A percentile compares a stretch with the other conserved stretches of the same genome.
Evolutionary conservation across 2,797 vertebrate species (phyloP).

Genomic region (Onychomys leucogaster): DNA sequence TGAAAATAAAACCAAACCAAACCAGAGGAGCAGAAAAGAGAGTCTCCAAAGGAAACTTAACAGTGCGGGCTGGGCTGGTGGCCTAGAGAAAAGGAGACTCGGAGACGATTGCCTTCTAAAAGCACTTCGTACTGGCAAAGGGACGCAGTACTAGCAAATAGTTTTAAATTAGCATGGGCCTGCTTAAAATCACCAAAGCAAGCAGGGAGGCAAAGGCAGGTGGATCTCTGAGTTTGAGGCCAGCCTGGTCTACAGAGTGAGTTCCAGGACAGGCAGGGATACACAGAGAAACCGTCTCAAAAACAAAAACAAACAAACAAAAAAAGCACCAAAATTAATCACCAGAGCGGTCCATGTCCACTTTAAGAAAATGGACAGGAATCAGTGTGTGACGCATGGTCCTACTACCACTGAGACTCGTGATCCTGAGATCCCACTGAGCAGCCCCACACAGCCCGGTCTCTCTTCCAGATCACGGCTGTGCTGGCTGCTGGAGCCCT

Average conservation of each 20-base stretch:
- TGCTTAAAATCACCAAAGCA: slow-evolving; percentile 45
- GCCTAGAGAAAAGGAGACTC: neutral
- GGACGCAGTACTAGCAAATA: neutral
- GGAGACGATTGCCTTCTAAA: neutral
- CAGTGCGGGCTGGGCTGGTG: neutral
- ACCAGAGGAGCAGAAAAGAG: neutral
- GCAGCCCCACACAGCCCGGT: neutral
- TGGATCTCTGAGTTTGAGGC: neutral
- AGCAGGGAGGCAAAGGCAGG: neutral
- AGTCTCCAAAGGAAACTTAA: neutral
- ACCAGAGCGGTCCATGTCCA: neutral
- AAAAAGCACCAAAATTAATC: neutral
- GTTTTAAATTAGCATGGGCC: neutral
- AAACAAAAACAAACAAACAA: too few relatives aligned
- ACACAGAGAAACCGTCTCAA: neutral
- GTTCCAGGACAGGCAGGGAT: neutral
- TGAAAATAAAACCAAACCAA: neutral
- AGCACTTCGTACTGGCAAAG: neutral
- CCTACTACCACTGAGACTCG: neutral
- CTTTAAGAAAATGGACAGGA: slow-evolving; percentile 23
- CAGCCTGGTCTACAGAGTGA: neutral
- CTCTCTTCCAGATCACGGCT: neutral
- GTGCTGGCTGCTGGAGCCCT: neutral
- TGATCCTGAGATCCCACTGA: neutral
- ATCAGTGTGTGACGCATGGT: neutral